phyloP scores from a whole-genome alignment of 1,140 invertebrate genomes.

The Portunus trituberculatus region DNA sequence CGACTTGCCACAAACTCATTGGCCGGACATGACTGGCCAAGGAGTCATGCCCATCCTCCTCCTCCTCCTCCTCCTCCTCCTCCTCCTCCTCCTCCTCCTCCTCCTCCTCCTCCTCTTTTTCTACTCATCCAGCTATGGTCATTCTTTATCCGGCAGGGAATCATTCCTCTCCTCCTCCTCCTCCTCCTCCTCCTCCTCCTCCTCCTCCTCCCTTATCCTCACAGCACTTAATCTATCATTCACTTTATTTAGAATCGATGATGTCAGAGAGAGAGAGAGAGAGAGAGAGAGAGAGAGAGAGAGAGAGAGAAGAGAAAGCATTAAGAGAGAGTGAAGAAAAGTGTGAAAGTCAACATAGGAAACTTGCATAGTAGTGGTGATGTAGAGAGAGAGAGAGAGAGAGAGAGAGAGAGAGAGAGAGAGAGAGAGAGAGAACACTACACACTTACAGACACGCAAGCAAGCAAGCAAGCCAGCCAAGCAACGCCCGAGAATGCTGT shows the following conservation, averaged over 20 bases:
- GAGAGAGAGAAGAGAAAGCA: neutral
- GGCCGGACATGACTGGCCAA: neutral
- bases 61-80: neutral
- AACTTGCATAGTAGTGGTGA: too few relatives aligned
- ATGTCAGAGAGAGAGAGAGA: neutral
- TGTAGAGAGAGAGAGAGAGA: neutral
- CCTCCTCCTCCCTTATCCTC: too few relatives aligned
- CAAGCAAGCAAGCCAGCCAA: too few relatives aligned
- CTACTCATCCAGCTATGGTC: too few relatives aligned
- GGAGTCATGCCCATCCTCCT: neutral
- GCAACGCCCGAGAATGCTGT: too few relatives aligned
- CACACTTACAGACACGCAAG: too few relatives aligned
- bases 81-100: neutral
- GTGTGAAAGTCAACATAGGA: neutral
- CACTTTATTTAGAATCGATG: too few relatives aligned
- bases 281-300: neutral
- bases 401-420: constrained; percentile 20
- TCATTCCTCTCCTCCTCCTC: too few relatives aligned
- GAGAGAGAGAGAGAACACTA: neutral
- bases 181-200: too few relatives aligned
- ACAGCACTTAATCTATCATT: too few relatives aligned
- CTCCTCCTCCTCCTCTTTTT: neutral
- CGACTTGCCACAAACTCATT: neutral
- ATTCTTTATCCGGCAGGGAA: too few relatives aligned
- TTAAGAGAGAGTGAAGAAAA: neutral